Evolutionary conservation across 1,140 invertebrate species (phyloP).

Genomic region (Diploscapter pachys): DNA sequence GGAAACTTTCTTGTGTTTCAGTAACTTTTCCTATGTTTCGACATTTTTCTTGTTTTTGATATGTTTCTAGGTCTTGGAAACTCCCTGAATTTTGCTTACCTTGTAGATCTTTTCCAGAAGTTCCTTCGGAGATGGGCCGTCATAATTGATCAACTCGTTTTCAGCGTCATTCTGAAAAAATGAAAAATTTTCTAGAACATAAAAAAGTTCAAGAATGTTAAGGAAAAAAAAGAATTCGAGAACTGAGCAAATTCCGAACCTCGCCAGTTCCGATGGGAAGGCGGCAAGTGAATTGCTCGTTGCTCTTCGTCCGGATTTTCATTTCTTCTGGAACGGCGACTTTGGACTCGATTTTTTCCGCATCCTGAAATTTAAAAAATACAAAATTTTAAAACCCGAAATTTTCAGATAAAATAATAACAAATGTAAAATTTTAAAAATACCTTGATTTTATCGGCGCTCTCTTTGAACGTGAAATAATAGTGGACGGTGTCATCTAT

Average conservation of each 20-base stretch:
- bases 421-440: too few relatives aligned
- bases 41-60: not conserved
- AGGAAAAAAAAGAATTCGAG: constrained; percentile 7
- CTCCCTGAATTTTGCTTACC: not conserved
- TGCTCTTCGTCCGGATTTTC: constrained; percentile 13
- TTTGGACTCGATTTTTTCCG: not conserved
- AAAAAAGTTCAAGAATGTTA: constrained; percentile 23
- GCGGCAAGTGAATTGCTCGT: constrained; percentile 29
- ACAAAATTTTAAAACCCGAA: not conserved
- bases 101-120: constrained; percentile 6
- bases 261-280: constrained; percentile 19
- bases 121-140: constrained; percentile 14
- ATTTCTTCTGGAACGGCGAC: constrained; percentile 8
- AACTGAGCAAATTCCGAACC: not conserved
- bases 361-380: not conserved
- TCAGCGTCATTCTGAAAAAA: constrained; percentile 21
- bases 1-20: not conserved
- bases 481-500: constrained; percentile 32
- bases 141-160: not conserved
- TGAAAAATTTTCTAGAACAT: not conserved
- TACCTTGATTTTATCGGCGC: too few relatives aligned
- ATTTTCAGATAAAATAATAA: too few relatives aligned
- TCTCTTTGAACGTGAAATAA: constrained; percentile 10
- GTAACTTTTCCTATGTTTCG: not conserved
- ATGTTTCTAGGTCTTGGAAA: not conserved